Conservation (phyloP, 2,888 invertebrate species). For the Drosophila multiciliata region DNA sequence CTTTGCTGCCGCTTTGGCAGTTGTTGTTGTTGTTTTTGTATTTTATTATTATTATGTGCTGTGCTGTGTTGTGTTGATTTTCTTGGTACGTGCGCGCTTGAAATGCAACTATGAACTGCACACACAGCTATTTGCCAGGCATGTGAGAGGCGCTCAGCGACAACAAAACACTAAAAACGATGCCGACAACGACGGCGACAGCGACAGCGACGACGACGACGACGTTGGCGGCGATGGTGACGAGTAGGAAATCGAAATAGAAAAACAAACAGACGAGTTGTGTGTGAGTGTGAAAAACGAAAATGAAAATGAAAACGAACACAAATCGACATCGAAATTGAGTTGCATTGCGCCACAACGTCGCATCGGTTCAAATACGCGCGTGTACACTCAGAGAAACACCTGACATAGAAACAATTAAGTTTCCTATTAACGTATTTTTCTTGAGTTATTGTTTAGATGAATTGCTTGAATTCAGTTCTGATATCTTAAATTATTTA, state of each 20-base stretch:
- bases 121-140: constrained; percentile 46
- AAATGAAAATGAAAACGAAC: constrained; percentile 27
- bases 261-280: constrained; percentile 24
- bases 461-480: background rate
- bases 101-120: constrained; percentile 76
- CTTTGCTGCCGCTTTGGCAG: background rate
- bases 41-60: background rate
- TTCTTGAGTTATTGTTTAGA: background rate
- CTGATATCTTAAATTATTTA: too few relatives aligned
- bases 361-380: constrained; percentile 21
- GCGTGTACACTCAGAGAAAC: constrained; percentile 3
- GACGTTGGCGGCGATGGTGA: constrained; percentile 4
- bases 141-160: constrained; percentile 51
- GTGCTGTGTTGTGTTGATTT: background rate
- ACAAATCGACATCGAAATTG: constrained; percentile 38
- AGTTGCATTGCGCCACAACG: constrained; percentile 4
- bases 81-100: constrained; percentile 66
- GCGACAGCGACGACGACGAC: constrained; percentile 23
- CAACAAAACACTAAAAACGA: constrained; percentile 29
- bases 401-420: background rate
- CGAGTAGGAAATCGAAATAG: constrained; percentile 60
- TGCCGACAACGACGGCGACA: constrained; percentile 49
- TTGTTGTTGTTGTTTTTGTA: background rate
- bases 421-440: background rate
- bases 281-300: constrained; percentile 18